Evolutionary conservation across 2,888 invertebrate genomes (phyloP).

Genomic region (Branchellion lobata): DNA sequence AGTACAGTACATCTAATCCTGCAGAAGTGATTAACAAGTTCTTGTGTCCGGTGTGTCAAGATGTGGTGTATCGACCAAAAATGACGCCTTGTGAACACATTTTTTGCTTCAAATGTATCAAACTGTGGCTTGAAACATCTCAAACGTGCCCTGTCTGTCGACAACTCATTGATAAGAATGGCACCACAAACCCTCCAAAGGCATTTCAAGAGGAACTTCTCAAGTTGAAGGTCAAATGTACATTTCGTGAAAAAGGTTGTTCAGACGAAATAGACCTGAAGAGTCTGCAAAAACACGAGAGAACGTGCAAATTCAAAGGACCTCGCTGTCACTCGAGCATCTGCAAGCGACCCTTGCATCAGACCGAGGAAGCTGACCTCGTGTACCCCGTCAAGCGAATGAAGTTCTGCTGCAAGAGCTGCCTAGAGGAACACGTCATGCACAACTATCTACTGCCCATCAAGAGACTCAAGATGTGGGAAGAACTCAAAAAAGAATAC

Average conservation of each 20-base stretch:
- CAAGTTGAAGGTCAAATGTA: slow-evolving; percentile 23
- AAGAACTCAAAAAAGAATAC: slow-evolving; percentile 10
- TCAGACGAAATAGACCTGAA: slow-evolving; percentile 31
- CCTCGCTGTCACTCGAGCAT: slow-evolving; percentile 25
- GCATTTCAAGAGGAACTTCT: slow-evolving; percentile 26
- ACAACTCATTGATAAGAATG: slow-evolving; percentile 7
- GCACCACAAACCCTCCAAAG: slow-evolving; percentile 5
- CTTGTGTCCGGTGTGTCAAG: slow-evolving; percentile 31
- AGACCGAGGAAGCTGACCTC: background rate
- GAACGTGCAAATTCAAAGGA: slow-evolving; percentile 20
- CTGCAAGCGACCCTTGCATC: slow-evolving; percentile 38
- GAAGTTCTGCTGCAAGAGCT: slow-evolving; percentile 40
- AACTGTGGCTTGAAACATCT: slow-evolving; percentile 35
- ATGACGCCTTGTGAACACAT: slow-evolving; percentile 37
- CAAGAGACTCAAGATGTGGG: slow-evolving; percentile 31
- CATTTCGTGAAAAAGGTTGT: slow-evolving; percentile 34
- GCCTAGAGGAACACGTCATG: slow-evolving; percentile 39
- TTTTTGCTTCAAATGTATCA: slow-evolving; percentile 40
- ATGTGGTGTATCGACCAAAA: slow-evolving; percentile 34
- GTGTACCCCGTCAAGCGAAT: background rate
- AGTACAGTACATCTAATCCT: slow-evolving; percentile 37
- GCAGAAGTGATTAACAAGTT: slow-evolving; percentile 17
- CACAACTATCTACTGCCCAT: slow-evolving; percentile 24
- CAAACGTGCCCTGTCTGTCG: slow-evolving; percentile 39
- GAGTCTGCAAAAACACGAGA: slow-evolving; percentile 20